Conservation (phyloP, 2,797 vertebrate genomes). For the Pseudochirops corinnae region DNA sequence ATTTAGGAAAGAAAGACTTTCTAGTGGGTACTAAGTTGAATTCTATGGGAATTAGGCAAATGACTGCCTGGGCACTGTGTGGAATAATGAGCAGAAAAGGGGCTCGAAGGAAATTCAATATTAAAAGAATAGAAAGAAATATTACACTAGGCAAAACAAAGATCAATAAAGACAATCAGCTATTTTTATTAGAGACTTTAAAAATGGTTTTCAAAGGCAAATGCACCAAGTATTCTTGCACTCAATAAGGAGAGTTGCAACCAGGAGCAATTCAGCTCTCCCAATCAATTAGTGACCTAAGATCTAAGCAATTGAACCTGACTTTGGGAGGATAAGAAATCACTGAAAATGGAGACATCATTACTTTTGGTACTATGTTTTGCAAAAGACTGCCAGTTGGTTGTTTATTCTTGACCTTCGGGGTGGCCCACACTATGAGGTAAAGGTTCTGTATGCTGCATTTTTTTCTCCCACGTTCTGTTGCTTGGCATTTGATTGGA, state of each 20-base stretch:
- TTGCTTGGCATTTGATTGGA: neutral
- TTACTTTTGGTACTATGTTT: conserved; percentile 13
- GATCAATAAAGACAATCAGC: conserved; percentile 78
- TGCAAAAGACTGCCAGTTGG: conserved; percentile 7
- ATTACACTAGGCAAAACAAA: conserved; percentile 71
- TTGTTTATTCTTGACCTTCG: conserved; percentile 10
- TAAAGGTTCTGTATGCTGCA: neutral
- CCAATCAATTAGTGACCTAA: conserved; percentile 38
- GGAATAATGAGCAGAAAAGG: conserved; percentile 50
- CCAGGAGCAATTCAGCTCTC: conserved; percentile 43
- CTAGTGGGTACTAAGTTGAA: conserved; percentile 51
- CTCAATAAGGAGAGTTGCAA: conserved; percentile 37
- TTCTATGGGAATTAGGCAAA: conserved; percentile 44
- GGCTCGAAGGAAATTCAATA: conserved; percentile 61
- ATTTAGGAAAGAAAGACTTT: conserved; percentile 53
- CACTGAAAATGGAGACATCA: conserved; percentile 39
- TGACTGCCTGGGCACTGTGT: neutral
- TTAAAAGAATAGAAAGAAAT: conserved; percentile 70
- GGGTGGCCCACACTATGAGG: conserved; percentile 6
- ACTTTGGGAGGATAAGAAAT: conserved; percentile 50
- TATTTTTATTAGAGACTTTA: conserved; percentile 71
- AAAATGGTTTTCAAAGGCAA: conserved; percentile 60
- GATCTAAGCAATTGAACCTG: neutral
- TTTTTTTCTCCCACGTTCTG: conserved; percentile 46
- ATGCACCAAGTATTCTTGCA: conserved; percentile 9